phyloP scores from a whole-genome alignment of 2,113 vertebrate species.

The Daboia siamensis region DNA sequence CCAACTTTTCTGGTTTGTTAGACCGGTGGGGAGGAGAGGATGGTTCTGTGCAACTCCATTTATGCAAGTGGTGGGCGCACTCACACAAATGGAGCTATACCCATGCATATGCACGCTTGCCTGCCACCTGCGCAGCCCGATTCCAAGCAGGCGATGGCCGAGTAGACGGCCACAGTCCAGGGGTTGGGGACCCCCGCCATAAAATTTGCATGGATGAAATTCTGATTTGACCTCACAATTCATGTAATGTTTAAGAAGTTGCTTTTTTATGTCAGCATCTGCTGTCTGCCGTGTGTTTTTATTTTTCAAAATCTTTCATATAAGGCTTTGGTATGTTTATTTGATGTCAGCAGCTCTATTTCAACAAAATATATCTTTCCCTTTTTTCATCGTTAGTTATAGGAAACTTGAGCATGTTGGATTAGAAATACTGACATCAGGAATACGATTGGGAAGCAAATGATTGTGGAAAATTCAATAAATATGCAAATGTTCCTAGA shows the following conservation, averaged over 20 bases:
- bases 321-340: not conserved
- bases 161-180: too few relatives aligned
- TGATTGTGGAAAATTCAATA: slow-evolving; percentile 32
- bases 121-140: too few relatives aligned
- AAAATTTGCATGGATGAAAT: not conserved
- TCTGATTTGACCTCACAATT: not conserved
- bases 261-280: not conserved
- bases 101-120: too few relatives aligned
- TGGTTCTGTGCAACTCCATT: too few relatives aligned
- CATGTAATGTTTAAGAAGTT: not conserved
- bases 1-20: too few relatives aligned
- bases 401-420: slow-evolving; percentile 15
- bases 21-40: too few relatives aligned
- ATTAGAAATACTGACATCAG: slow-evolving; percentile 18
- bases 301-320: slow-evolving; percentile 3
- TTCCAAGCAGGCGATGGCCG: too few relatives aligned
- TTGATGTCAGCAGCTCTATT: not conserved
- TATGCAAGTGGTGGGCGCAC: too few relatives aligned
- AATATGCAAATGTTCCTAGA: slow-evolving; percentile 39
- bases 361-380: slow-evolving; percentile 22
- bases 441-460: slow-evolving; percentile 40
- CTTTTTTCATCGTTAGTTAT: slow-evolving; percentile 24
- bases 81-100: too few relatives aligned
- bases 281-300: not conserved
- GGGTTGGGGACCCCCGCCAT: too few relatives aligned